phyloP scores from a whole-genome alignment of 2,888 invertebrate species.

The Argynnis bischoffii region DNA sequence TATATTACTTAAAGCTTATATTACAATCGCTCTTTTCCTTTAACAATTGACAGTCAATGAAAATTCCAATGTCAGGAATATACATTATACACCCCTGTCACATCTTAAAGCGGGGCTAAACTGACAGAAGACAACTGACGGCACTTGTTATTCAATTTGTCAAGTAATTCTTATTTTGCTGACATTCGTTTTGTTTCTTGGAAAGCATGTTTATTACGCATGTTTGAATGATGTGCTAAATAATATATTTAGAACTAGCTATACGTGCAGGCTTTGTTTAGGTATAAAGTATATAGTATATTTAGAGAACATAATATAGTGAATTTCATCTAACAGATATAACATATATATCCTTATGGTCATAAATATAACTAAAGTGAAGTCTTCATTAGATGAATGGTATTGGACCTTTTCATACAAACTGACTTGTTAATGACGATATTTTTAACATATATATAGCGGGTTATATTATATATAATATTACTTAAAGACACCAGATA shows the following conservation, averaged over 20 bases:
- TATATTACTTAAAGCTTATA: background rate
- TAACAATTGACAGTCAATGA: slow-evolving; percentile 12
- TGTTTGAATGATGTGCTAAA: background rate
- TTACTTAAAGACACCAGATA: too few species aligned
- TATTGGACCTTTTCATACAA: too few species aligned
- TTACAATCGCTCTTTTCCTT: background rate
- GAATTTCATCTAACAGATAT: too few species aligned
- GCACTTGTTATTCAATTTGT: slow-evolving; percentile 28
- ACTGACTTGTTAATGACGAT: too few species aligned
- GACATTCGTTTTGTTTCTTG: slow-evolving; percentile 13
- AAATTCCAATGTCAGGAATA: slow-evolving; percentile 9
- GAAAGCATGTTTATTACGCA: background rate
- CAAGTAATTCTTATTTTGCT: slow-evolving; percentile 12
- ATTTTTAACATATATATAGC: too few species aligned
- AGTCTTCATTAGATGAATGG: too few species aligned
- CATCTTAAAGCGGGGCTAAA: background rate
- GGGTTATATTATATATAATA: too few species aligned
- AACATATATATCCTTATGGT: too few species aligned
- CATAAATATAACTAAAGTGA: too few species aligned
- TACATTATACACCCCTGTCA: background rate
- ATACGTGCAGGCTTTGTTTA: background rate
- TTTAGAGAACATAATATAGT: too few species aligned
- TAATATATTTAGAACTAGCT: slow-evolving; percentile 2
- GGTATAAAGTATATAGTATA: background rate
- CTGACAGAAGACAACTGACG: slow-evolving; percentile 29